Conservation (phyloP, 64 coral and sea anemone genomes). For the Anthopleura sola region DNA sequence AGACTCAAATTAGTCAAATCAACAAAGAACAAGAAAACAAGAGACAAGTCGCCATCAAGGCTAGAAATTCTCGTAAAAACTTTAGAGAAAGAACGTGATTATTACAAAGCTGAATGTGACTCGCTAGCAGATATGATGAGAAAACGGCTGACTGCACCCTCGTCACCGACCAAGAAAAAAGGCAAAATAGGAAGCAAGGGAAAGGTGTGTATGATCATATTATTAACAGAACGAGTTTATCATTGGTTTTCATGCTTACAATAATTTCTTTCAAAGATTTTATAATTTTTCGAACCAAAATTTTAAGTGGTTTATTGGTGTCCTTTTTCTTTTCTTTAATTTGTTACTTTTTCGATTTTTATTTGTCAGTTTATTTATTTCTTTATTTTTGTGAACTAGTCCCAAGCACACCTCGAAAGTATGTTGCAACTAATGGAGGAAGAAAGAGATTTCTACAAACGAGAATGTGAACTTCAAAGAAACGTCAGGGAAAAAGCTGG, state of each 20-base stretch:
- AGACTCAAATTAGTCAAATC: conserved; percentile 78
- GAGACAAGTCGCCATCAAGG: conserved; percentile 81
- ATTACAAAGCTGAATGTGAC: conserved; percentile 92
- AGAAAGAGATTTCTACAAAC: conserved; percentile 97
- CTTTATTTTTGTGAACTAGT: background rate
- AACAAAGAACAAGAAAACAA: conserved; percentile 67
- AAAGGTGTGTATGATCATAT: background rate
- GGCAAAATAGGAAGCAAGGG: conserved; percentile 25
- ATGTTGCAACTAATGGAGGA: conserved; percentile 94
- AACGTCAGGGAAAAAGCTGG: conserved; percentile 70
- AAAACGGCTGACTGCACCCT: conserved; percentile 43
- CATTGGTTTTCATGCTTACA: too few species aligned
- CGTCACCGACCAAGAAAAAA: conserved; percentile 59
- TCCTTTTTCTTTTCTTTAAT: background rate
- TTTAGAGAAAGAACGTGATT: conserved; percentile 89
- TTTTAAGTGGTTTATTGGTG: background rate
- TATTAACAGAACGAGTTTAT: too few species aligned
- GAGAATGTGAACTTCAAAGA: conserved; percentile 85
- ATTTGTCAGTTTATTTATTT: background rate
- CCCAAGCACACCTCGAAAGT: conserved; percentile 71
- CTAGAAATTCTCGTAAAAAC: conserved; percentile 80
- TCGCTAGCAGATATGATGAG: conserved; percentile 89
- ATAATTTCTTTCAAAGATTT: too few species aligned
- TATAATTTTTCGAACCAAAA: too few species aligned
- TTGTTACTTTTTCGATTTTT: background rate